Evolutionary conservation across 2,797 vertebrate genomes (phyloP), one percentile per base, ranked within the genome.

Genomic region (Melanotaenia trifasciata): DNA sequence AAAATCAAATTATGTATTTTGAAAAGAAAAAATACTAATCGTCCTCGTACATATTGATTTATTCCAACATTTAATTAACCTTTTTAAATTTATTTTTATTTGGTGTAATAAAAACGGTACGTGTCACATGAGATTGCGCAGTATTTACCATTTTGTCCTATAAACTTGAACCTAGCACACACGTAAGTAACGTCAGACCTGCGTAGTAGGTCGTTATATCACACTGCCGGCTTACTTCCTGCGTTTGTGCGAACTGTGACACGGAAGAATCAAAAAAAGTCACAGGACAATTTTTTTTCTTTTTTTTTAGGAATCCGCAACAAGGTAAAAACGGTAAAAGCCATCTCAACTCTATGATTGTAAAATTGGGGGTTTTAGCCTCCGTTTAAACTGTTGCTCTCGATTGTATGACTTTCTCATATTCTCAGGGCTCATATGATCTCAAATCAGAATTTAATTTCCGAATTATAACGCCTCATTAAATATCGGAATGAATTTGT

Each of bases 141-240:
- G 35, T 7, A 36, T 36, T 36, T 2, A 36, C 35, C 1, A 40
- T 40, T 72, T 86, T 81, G 0, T 62, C 3, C 1, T 1, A 0
- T 0, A 0, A 40, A 0, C 0, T 0, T 62, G 67, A 90, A 87
- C 51, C 6, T 47, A 51, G 0, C 53, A 67, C 26, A 3, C 0
- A 0, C 5, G 0, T n/a, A 3, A 12, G 7, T 70, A 26, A 90
- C 81, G 74, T 89, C 30, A 81, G 2, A 10, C 0, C 1, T 61
- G 3, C 80, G 47, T 43, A 43, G 40, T 0, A 0, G 0, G 8
- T 1, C 0, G 67, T 88, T 80, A 78, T 64, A 68, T 5, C 76
- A 78, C 64, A 14, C 0, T 10, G 16, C 73, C 67, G 84, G 78
- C 9, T 45, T 7, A 0, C 82, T 90, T 89, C 80, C 78, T 69